A percentile compares a stretch with the other conserved stretches of the same genome.
These are phyloP conservation scores for Trichomycterus rosablanca DNA, from an alignment of 2,113 vertebrate species.

Conservation along the genomic window DNA sequence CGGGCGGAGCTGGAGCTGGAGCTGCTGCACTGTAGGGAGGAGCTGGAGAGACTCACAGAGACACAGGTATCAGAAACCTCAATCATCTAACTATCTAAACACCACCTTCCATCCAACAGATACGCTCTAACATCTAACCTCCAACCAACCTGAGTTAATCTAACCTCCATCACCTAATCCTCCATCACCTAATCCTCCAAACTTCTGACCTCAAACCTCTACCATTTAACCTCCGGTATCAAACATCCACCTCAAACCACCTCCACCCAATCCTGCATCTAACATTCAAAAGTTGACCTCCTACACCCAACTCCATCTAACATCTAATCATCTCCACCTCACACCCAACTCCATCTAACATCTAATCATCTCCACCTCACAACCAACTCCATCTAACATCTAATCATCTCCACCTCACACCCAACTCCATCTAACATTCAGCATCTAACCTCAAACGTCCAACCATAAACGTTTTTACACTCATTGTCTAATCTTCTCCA, in stretches of 20 bases:
- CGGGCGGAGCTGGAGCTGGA: slow-evolving; percentile 77
- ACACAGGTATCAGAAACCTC: slow-evolving; percentile 58
- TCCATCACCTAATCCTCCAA: too few species aligned
- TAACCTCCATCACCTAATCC: too few species aligned
- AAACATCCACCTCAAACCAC: not conserved
- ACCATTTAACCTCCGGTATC: not conserved
- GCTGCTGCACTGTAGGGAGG: slow-evolving; percentile 79
- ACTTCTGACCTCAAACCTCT: too few species aligned
- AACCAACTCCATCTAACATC: not conserved
- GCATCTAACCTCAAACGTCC: too few species aligned
- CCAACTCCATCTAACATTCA: not conserved
- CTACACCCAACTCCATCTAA: not conserved
- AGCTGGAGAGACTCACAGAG: slow-evolving; percentile 75
- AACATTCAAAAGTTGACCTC: not conserved
- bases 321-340: not conserved
- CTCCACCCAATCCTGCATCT: not conserved
- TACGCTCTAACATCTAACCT: too few species aligned
- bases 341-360: not conserved
- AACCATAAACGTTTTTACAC: too few species aligned
- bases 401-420: not conserved
- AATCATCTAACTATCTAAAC: not conserved
- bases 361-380: not conserved
- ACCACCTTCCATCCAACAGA: not conserved
- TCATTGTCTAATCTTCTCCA: too few species aligned
- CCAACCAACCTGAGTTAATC: too few species aligned